Evolutionary conservation across 2,888 invertebrate genomes (phyloP).

Genomic region (Dorcus hopei): DNA sequence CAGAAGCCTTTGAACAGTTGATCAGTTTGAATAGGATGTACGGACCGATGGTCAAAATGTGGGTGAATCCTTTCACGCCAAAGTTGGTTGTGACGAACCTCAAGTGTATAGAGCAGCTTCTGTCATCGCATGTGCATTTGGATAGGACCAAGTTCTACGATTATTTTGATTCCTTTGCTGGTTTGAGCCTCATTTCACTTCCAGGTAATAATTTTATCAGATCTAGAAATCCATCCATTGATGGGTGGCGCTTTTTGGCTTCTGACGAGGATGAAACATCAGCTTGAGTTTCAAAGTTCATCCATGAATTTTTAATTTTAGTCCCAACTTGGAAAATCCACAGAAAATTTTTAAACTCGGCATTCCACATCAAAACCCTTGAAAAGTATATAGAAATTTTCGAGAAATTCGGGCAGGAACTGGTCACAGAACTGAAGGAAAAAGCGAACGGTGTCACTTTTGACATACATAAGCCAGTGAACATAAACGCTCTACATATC

Average conservation of each 20-base stretch:
- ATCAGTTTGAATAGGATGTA: constrained; percentile 4
- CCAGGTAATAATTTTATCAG: neutral
- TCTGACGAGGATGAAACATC: too few species aligned
- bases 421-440: constrained; percentile 36
- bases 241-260: too few species aligned
- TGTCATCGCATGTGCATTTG: constrained; percentile 1
- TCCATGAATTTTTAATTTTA: neutral
- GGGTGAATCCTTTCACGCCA: constrained; percentile 7
- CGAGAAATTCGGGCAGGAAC: constrained; percentile 47
- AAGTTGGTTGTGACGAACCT: neutral
- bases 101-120: constrained; percentile 1
- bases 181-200: neutral
- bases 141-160: constrained; percentile 1
- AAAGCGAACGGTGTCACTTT: too few species aligned
- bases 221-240: too few species aligned
- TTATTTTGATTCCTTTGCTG: neutral
- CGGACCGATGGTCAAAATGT: constrained; percentile 4
- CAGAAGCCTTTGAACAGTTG: constrained; percentile 1
- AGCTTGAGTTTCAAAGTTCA: too few species aligned
- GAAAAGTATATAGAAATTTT: constrained; percentile 46
- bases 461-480: too few species aligned
- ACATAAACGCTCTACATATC: too few species aligned
- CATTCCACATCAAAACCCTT: constrained; percentile 49
- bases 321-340: constrained; percentile 41
- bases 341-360: constrained; percentile 48